Evolutionary conservation across 2,797 vertebrate species (phyloP).

Genomic region (Characodon lateralis): DNA sequence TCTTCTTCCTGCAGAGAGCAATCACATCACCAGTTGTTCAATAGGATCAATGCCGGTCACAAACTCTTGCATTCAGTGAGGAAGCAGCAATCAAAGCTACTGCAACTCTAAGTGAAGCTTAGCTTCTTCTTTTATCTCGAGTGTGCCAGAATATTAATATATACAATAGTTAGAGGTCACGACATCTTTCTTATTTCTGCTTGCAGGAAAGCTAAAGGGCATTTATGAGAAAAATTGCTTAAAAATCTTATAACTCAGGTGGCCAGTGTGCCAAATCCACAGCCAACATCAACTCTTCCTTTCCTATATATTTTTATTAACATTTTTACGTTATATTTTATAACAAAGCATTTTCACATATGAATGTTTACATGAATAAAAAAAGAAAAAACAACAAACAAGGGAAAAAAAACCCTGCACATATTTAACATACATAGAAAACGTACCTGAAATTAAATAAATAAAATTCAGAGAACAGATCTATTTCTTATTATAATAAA

Average conservation of each 20-base stretch:
- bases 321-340: no score
- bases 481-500: no score
- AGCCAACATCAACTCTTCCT: neutral
- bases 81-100: neutral
- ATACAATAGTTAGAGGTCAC: neutral
- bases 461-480: no score
- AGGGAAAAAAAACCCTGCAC: no score
- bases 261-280: neutral
- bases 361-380: no score
- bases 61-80: neutral
- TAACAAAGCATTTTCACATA: no score
- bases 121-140: neutral
- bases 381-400: no score
- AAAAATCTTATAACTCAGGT: neutral
- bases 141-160: neutral
- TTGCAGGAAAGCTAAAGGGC: neutral
- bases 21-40: conserved; percentile 14
- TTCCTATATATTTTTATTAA: no score
- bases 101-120: neutral
- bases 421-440: no score
- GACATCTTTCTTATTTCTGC: neutral
- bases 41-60: neutral
- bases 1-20: conserved; percentile 75
- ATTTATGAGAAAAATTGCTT: neutral
- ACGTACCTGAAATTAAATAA: no score